Evolutionary conservation across 30 jellyfish, hydroid and myxozoan species (phyloP).

Genomic region (Hydractinia symbiolongicarpus): DNA sequence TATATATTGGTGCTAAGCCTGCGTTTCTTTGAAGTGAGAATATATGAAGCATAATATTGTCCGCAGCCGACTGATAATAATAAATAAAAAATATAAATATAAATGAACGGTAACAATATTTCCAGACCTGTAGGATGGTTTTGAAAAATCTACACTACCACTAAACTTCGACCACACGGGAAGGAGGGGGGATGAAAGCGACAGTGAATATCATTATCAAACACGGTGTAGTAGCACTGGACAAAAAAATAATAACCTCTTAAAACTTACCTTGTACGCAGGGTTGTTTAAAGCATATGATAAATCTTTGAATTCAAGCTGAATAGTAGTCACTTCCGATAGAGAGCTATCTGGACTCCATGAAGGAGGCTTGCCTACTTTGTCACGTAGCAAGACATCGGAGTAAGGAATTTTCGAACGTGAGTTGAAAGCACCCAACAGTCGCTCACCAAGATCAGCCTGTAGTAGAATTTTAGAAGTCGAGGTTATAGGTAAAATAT

Average conservation of each 20-base stretch:
- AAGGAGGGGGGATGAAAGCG: no score
- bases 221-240: not conserved
- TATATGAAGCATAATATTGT: slow-evolving; percentile 74
- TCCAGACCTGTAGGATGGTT: not conserved
- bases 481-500: no score
- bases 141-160: not conserved
- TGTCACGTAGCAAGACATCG: slow-evolving; percentile 59
- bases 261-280: slow-evolving; percentile 34
- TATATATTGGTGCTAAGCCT: slow-evolving; percentile 70
- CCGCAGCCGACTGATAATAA: slow-evolving; percentile 60
- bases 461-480: not conserved
- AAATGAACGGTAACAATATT: not conserved
- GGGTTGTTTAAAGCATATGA: slow-evolving; percentile 52
- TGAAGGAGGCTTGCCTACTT: slow-evolving; percentile 76
- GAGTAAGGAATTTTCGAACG: slow-evolving; percentile 70
- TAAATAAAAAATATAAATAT: not conserved
- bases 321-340: slow-evolving; percentile 91
- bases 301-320: slow-evolving; percentile 84
- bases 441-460: slow-evolving; percentile 76
- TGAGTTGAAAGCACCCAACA: slow-evolving; percentile 79
- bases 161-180: not conserved
- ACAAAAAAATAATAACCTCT: not conserved
- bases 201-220: no score
- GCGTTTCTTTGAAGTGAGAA: slow-evolving; percentile 46
- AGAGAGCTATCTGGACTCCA: slow-evolving; percentile 91